These are phyloP conservation scores for Physella acuta DNA, from an alignment of 1,140 invertebrate species.

Conservation along the genomic window DNA sequence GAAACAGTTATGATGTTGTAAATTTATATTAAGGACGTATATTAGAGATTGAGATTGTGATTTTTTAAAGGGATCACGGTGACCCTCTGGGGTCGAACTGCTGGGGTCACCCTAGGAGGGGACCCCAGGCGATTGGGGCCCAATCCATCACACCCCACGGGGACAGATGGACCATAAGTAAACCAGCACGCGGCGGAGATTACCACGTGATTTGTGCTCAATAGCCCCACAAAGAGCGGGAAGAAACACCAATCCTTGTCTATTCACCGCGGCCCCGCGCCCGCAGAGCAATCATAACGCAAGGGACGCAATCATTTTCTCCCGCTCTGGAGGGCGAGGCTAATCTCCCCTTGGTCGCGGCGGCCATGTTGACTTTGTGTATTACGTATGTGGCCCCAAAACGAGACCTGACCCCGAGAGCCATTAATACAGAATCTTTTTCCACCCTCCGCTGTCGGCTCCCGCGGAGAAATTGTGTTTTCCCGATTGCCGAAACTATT, in stretches of 20 bases:
- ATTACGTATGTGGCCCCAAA: conserved; percentile 25
- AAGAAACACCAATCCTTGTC: conserved; percentile 20
- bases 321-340: background rate
- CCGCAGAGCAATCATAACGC: background rate
- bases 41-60: too few relatives aligned
- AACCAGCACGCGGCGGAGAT: background rate
- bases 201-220: conserved; percentile 19
- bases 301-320: background rate
- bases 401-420: conserved; percentile 1
- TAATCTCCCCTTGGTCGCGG: conserved; percentile 12
- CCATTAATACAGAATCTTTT: conserved; percentile 26
- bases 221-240: conserved; percentile 5
- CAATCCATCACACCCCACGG: background rate
- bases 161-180: conserved; percentile 21
- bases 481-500: conserved; percentile 12
- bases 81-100: too few relatives aligned
- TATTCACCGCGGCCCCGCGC: background rate
- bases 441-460: background rate
- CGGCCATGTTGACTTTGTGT: conserved; percentile 22
- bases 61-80: too few relatives aligned
- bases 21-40: too few relatives aligned
- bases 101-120: too few relatives aligned
- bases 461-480: conserved; percentile 14
- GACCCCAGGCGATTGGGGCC: background rate
- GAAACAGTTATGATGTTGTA: too few relatives aligned